Conservation (phyloP, 2,888 invertebrate genomes). For the Caenorhabditis plicata region DNA sequence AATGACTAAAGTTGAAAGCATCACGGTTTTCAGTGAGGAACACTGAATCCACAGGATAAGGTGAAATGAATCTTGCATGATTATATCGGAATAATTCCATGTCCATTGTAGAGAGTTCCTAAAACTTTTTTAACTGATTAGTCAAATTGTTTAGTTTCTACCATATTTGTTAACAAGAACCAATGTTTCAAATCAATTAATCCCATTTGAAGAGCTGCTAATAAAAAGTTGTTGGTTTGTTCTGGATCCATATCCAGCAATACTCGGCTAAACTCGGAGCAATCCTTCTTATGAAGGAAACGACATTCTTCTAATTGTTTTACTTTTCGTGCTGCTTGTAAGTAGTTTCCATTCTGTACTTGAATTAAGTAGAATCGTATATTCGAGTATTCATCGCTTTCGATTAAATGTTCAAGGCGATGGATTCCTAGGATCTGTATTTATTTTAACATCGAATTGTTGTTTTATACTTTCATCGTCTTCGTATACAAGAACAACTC, state of each 20-base stretch:
- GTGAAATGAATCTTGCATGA: constrained; percentile 63
- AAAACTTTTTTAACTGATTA: too few species aligned
- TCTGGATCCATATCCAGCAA: constrained; percentile 60
- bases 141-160: too few species aligned
- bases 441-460: background rate
- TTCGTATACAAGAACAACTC: constrained; percentile 59
- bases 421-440: constrained; percentile 47
- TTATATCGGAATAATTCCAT: constrained; percentile 65
- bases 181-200: constrained; percentile 64
- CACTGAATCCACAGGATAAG: constrained; percentile 52
- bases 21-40: constrained; percentile 44
- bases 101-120: constrained; percentile 62
- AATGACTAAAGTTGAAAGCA: constrained; percentile 45
- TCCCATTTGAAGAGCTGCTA: constrained; percentile 64
- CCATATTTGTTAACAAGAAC: constrained; percentile 63
- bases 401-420: constrained; percentile 56
- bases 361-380: constrained; percentile 60
- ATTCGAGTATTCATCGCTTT: constrained; percentile 50
- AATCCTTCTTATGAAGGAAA: constrained; percentile 52
- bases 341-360: constrained; percentile 55
- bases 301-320: constrained; percentile 62
- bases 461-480: constrained; percentile 47
- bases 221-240: constrained; percentile 58
- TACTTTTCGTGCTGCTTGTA: constrained; percentile 57
- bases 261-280: constrained; percentile 60